phyloP scores from a whole-genome alignment of 2,888 invertebrate species.

The Cetonia aurata region DNA sequence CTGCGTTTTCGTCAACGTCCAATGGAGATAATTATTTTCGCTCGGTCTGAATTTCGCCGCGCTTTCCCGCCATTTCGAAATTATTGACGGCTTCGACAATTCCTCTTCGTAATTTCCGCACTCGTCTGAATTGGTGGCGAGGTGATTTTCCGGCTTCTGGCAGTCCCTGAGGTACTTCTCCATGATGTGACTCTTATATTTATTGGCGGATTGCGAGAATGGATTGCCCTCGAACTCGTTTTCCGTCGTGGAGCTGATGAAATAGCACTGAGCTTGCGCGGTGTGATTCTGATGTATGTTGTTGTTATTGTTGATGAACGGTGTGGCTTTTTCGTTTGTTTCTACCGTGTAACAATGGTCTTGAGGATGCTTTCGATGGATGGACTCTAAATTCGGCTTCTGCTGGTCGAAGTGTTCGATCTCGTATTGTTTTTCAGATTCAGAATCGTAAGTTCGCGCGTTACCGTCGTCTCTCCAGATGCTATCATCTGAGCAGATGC shows the following conservation, averaged over 20 bases:
- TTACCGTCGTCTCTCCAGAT: constrained; percentile 79
- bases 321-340: constrained; percentile 43
- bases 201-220: constrained; percentile 62
- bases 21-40: constrained; percentile 78
- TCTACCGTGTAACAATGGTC: constrained; percentile 62
- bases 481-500: constrained; percentile 83
- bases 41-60: constrained; percentile 80
- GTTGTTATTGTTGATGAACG: constrained; percentile 51
- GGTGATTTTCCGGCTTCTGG: constrained; percentile 57
- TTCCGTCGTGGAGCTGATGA: constrained; percentile 65
- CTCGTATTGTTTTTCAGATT: constrained; percentile 49
- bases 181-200: constrained; percentile 74
- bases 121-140: constrained; percentile 32
- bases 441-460: constrained; percentile 47
- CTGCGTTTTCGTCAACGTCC: constrained; percentile 65
- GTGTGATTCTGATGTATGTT: constrained; percentile 54
- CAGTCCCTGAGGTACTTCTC: constrained; percentile 71
- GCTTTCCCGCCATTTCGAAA: constrained; percentile 83
- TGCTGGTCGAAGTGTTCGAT: constrained; percentile 25
- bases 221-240: constrained; percentile 58
- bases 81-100: constrained; percentile 69
- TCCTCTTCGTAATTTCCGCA: constrained; percentile 50
- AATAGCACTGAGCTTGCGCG: constrained; percentile 61
- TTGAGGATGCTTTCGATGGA: constrained; percentile 57
- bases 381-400: constrained; percentile 9